phyloP scores from a whole-genome alignment of 2,797 vertebrate species.

The Anisognathus igniventris region DNA sequence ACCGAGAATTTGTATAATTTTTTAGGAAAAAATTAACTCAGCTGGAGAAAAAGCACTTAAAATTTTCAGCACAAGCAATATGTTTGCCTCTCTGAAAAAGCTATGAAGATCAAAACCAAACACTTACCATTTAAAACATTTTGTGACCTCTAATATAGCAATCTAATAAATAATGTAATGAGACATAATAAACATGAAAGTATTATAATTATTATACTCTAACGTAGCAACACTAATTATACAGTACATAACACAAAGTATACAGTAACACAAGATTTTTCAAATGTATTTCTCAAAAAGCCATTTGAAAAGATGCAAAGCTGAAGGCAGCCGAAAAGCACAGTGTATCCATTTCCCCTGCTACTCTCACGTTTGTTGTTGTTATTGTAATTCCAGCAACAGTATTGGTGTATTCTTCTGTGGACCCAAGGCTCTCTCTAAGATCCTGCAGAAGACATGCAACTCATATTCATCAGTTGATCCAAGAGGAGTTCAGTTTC shows the following conservation, averaged over 20 bases:
- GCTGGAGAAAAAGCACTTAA: background rate
- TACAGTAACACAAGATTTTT: background rate
- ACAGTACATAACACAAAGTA: background rate
- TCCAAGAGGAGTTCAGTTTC: slow-evolving; percentile 80
- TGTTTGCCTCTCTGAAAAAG: background rate
- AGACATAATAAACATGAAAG: background rate
- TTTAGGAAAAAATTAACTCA: background rate
- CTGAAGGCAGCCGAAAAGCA: background rate
- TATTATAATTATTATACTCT: background rate
- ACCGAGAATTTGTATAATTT: background rate
- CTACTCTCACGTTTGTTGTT: background rate
- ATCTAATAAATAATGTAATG: background rate
- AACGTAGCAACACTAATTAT: background rate
- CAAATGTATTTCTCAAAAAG: background rate
- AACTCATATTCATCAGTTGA: slow-evolving; percentile 76
- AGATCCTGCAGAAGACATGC: slow-evolving; percentile 75
- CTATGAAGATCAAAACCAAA: background rate
- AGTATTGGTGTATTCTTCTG: slow-evolving; percentile 77
- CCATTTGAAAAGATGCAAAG: background rate
- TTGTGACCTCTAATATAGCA: background rate
- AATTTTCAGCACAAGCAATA: background rate
- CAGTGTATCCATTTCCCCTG: background rate
- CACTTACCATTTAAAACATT: background rate
- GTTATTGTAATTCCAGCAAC: slow-evolving; percentile 60
- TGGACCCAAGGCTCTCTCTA: slow-evolving; percentile 75